Percentiles rank a stretch among this genome's conserved stretches.
phyloP scores from a whole-genome alignment of 1,140 invertebrate species.

The Popillia japonica region DNA sequence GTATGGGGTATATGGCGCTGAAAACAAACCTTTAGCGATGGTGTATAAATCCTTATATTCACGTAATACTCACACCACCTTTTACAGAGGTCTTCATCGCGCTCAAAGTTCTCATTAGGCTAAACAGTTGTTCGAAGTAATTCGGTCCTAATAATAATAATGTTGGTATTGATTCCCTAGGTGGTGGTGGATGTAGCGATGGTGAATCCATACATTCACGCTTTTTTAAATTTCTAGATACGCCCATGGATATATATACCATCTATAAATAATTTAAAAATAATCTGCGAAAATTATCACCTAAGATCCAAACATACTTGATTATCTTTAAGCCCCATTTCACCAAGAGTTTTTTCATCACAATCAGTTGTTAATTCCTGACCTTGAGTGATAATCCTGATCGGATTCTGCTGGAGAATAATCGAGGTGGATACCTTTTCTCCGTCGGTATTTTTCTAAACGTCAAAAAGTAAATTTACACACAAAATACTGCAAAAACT shows the following conservation, averaged over 20 bases:
- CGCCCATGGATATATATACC: slow-evolving; percentile 89
- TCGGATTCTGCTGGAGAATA: slow-evolving; percentile 51
- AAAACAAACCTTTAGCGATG: slow-evolving; percentile 41
- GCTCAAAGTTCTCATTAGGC: slow-evolving; percentile 87
- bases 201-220: slow-evolving; percentile 77
- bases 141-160: slow-evolving; percentile 82
- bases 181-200: slow-evolving; percentile 80
- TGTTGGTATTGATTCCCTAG: slow-evolving; percentile 83
- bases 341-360: slow-evolving; percentile 87
- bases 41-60: background rate
- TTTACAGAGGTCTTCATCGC: slow-evolving; percentile 79
- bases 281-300: background rate
- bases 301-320: slow-evolving; percentile 60
- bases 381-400: slow-evolving; percentile 92
- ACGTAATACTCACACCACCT: slow-evolving; percentile 65
- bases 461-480: background rate
- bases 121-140: slow-evolving; percentile 91
- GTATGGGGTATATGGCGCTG: slow-evolving; percentile 84
- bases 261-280: slow-evolving; percentile 64
- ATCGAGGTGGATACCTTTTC: slow-evolving; percentile 26
- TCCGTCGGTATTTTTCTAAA: slow-evolving; percentile 44
- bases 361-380: slow-evolving; percentile 93
- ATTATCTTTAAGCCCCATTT: slow-evolving; percentile 92
- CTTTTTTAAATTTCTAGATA: slow-evolving; percentile 76
- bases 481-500: slow-evolving; percentile 42